Evolutionary conservation across 1,140 invertebrate species (phyloP), one percentile per base, ranked within the genome.

Genomic region (Bombus terrestris): DNA sequence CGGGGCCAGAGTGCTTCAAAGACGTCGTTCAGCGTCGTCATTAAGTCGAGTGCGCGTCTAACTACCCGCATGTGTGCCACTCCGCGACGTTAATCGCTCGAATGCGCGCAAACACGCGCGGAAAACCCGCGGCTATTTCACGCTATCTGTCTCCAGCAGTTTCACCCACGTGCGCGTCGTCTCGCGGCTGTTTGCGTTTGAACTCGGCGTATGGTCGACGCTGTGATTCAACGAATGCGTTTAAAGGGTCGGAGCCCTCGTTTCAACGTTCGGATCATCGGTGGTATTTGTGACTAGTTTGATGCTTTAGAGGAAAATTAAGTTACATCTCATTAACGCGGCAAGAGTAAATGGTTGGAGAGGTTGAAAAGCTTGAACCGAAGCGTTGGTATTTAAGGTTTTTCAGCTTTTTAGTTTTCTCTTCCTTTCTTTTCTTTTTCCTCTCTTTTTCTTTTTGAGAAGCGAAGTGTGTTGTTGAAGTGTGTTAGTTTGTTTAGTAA

Each of bases 11-110:
- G 66, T 25, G 41, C 37, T 74, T 35, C 71, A 81, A 81, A 81
- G 71, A 85, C 75, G 84, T 81, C 41, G 77, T 81, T 53, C 78
- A 81, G 32, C 78, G 83, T 81, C 78, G n/a, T 85, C 83, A 81
- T 81, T 85, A 81, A 85, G 69, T 75, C 84, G 84, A 85, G 84
- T 73, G 28, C 41, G 57, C 68, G 57, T 15, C 32, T 25, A 73
- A 85, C 76, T 85, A 81, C 71, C 59, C 35, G 59, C 78, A 43
- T 72, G 79, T 37, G 59, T n/a, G 47, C 78, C 59, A 41, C 35
- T 37, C 39, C 57, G 41, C 37, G 71, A 10, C 41, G 71, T 85
- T 85, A 66, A 68, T 81, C 84, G 78, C 78, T 80, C 68, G 76
- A 73, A 73, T 64, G 83, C 68, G 39, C 77, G 76, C 41, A 28